Evolutionary conservation across 2,888 invertebrate species (phyloP), one percentile per base, ranked within the genome.

Genomic region (Microplitis deprimator): DNA sequence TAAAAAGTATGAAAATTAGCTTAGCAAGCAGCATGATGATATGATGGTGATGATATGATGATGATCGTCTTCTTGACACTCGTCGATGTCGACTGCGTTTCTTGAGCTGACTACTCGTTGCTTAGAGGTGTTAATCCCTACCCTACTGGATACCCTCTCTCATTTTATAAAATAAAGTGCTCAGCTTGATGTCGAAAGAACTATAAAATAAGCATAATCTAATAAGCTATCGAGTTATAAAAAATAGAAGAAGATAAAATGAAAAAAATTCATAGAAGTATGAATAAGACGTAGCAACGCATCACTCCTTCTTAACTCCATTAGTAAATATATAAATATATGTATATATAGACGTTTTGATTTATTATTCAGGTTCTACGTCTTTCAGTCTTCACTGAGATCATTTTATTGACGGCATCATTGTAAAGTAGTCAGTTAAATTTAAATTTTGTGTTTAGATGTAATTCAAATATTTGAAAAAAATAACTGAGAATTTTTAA

Each of bases 31-130:
- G 78, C 86, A 87, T 88, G 82, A 50, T 13, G 50, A 50, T 13
- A 13, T 50, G 50, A 50, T 50, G 50, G 13, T 13, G 50, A 50
- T 50, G 50, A 50, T 50, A 5, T 50, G 50, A 50, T 50, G 50
- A 84, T 78, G 79, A 81, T 78, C 79, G 81, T 82, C 82, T 78
- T 75, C 81, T 78, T 80, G 83, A 80, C 80, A 80, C 79, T 84
- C 83, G 81, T 70, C 80, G 82, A 84, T 82, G 81, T 70, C 80
- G 82, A 84, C 85, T 83, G 84, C 68, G 75, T 60, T 64, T 74
- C 77, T 38, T 73, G 70, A 68, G 61, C 13, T 65, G 68, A 60
- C 69, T 67, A 13, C 71, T 71, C 72, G 73, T 17, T 50, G 64
- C 17, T 75, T 73, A 71, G 68, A 67, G 64, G 70, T 73, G 40